These are phyloP conservation scores for Lutjanus erythropterus DNA, from an alignment of 2,113 vertebrate genomes.

Conservation along the genomic window DNA sequence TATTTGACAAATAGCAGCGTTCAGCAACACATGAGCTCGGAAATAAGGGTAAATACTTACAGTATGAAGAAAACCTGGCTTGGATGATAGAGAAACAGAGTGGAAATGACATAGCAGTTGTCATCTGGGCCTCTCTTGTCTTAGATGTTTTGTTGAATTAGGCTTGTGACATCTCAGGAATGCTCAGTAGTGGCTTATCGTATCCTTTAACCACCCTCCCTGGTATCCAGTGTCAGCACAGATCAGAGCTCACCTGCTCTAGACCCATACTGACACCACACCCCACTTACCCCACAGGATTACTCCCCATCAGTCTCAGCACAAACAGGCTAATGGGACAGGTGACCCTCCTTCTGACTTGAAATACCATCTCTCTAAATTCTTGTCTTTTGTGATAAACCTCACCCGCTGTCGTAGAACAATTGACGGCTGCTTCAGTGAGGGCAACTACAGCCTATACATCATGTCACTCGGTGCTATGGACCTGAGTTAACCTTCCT, in stretches of 20 bases:
- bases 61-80: conserved; percentile 4
- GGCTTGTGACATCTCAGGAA: conserved; percentile 42
- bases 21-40: neutral
- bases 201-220: conserved; percentile 34
- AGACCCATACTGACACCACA: conserved; percentile 47
- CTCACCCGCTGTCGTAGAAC: conserved; percentile 2
- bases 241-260: conserved; percentile 42
- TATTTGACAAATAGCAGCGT: neutral
- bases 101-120: neutral
- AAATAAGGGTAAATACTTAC: conserved; percentile 17
- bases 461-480: conserved; percentile 21
- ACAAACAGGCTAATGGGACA: conserved; percentile 34
- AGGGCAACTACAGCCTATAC: conserved; percentile 9
- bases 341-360: conserved; percentile 33
- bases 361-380: conserved; percentile 31
- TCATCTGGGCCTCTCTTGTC: conserved; percentile 36
- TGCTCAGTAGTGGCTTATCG: conserved; percentile 32
- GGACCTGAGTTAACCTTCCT: neutral
- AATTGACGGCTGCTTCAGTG: conserved; percentile 30
- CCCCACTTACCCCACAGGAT: conserved; percentile 37
- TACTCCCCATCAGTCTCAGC: conserved; percentile 38
- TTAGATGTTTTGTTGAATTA: conserved; percentile 53
- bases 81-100: neutral
- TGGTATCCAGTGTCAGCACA: conserved; percentile 50
- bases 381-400: conserved; percentile 47